Conservation (phyloP, 2,797 vertebrate genomes). For the Sebastes nivosus region DNA sequence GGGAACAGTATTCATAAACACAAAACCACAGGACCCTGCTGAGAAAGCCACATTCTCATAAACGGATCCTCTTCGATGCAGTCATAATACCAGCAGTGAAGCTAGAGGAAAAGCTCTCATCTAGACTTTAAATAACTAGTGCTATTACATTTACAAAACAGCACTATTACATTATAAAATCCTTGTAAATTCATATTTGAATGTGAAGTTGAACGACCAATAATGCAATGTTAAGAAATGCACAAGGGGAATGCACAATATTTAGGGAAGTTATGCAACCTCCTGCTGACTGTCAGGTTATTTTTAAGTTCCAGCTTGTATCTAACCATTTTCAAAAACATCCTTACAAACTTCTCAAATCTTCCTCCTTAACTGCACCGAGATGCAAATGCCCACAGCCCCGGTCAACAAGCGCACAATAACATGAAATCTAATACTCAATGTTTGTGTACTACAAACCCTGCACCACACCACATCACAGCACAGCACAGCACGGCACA, state of each 20-base stretch:
- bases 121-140: conserved; percentile 4
- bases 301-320: background rate
- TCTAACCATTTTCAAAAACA: conserved; percentile 10
- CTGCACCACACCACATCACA: background rate
- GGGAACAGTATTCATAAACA: conserved; percentile 72
- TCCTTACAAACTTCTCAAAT: background rate
- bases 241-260: background rate
- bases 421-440: background rate
- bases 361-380: background rate
- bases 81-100: conserved; percentile 22
- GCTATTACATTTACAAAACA: background rate
- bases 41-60: conserved; percentile 69
- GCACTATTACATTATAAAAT: background rate
- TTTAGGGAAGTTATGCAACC: conserved; percentile 12
- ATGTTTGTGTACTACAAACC: background rate
- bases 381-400: background rate
- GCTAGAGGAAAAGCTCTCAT: background rate
- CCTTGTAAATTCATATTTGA: background rate
- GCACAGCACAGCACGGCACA: background rate
- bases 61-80: conserved; percentile 46
- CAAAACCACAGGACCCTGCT: conserved; percentile 56
- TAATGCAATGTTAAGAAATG: background rate
- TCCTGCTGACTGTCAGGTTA: background rate
- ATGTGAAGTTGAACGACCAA: background rate
- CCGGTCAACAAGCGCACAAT: background rate